Conservation (phyloP, 53 echinoderm and acorn worm species). For the Patiria pectinifera region DNA sequence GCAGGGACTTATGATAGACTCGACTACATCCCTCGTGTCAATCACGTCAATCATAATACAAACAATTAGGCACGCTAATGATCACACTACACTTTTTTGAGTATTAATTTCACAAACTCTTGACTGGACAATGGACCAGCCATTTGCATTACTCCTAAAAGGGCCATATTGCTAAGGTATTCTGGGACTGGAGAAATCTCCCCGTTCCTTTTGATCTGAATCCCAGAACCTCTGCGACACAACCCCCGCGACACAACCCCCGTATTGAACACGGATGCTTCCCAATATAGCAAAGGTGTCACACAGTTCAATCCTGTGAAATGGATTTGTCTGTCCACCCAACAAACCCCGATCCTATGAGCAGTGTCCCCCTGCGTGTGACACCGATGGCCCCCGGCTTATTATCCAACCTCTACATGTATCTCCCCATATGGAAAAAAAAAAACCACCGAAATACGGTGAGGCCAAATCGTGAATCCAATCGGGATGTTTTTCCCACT, state of each 20-base stretch:
- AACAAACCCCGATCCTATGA: background rate
- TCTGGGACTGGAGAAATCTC: too few species aligned
- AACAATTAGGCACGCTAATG: too few species aligned
- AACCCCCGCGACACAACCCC: background rate
- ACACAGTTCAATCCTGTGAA: conserved; percentile 18
- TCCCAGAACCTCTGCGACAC: background rate
- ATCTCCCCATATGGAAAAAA: background rate
- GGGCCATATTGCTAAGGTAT: too few species aligned
- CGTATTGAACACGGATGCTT: background rate
- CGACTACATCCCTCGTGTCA: too few species aligned
- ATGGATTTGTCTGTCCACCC: conserved; percentile 4
- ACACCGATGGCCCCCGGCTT: conserved; percentile 47
- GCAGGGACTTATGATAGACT: too few species aligned
- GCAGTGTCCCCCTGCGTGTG: conserved; percentile 47
- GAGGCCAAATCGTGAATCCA: background rate
- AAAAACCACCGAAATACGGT: background rate
- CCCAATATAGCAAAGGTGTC: background rate
- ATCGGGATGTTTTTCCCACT: background rate
- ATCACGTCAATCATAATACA: too few species aligned
- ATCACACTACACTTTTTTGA: too few species aligned
- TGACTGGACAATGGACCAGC: too few species aligned
- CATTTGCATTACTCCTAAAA: too few species aligned
- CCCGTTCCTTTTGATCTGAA: background rate
- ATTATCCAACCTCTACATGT: background rate
- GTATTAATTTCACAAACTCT: too few species aligned